phyloP scores from a whole-genome alignment of 2,888 invertebrate species.

The Tetramorium bicarinatum region DNA sequence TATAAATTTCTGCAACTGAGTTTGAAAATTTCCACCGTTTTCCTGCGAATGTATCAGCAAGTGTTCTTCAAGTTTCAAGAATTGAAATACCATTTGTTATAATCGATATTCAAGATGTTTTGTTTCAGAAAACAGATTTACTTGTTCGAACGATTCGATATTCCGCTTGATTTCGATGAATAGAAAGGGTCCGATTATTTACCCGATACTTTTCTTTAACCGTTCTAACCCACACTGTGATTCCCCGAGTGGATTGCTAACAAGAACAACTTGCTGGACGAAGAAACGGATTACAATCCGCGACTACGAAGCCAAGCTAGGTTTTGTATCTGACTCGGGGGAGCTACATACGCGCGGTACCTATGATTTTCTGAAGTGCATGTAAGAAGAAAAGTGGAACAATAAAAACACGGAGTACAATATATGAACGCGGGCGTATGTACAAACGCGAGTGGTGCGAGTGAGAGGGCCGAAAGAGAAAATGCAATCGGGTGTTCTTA shows the following conservation, averaged over 20 bases:
- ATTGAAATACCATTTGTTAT: neutral
- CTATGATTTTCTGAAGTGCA: constrained; percentile 54
- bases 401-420: constrained; percentile 44
- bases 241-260: constrained; percentile 52
- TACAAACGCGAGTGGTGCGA: neutral
- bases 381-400: constrained; percentile 50
- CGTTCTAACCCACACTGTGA: constrained; percentile 28
- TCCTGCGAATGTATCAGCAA: neutral
- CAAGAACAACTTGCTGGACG: constrained; percentile 40
- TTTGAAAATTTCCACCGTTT: neutral
- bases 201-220: constrained; percentile 29
- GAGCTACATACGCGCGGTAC: constrained; percentile 22
- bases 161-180: constrained; percentile 9
- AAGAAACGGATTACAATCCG: constrained; percentile 50
- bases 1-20: neutral
- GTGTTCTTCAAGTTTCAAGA: neutral
- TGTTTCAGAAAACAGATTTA: neutral
- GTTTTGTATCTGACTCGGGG: constrained; percentile 37
- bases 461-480: constrained; percentile 30
- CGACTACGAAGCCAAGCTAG: constrained; percentile 23
- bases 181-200: constrained; percentile 38
- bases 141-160: constrained; percentile 18
- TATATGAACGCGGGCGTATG: neutral
- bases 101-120: constrained; percentile 1
- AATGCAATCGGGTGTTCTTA: constrained; percentile 31